Base-by-base conservation (phyloP, 2,113 vertebrate species). In the Sceloporus tristichus region DNA sequence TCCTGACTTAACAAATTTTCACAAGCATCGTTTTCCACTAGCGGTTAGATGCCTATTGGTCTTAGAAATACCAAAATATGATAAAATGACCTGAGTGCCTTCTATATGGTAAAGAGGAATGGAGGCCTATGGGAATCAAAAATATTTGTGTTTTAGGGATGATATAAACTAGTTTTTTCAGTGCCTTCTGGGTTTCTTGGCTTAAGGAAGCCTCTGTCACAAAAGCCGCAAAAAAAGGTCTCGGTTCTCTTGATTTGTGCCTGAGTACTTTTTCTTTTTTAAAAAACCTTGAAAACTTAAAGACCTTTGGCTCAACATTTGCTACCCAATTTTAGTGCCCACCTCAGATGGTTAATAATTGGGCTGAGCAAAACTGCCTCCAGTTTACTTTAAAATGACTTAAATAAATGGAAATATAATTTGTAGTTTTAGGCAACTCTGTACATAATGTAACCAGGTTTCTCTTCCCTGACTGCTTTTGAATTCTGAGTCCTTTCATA, bases 171-270 rank as follows among this genome's bases (percentile, higher is more conserved):
- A 29, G 21, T 92, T 84, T 18, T 88, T 91, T 76, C 78, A 3
- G 92, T 95, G 94, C 92, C 92, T 95, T 93, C 87, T 34, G 71
- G 80, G 85, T 90, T 91, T 89, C 79, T 87, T 84, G 92, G 85
- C 84, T 89, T 90, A 90, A 87, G 82, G 40, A n/a, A 29, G 8
- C 66, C 9, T 70, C 23, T 9, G 23, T 29, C 9, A 9, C 8
- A 2, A 10, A 27, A 11, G 34, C 14, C 40, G 6, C 84, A 73
- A 62, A 29, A 13, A 78, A 80, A 13, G 68, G 16, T 11, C 88
- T 91, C 38, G 7, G 3, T 84, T 56, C 71, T 91, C 27, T 84
- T 16, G 85, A 56, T 25, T 75, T 53, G 59, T 62, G 77, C 66
- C 75, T 91, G 91, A 25, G 59, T 18, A 62, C 2, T 14, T 34